Base-by-base conservation (phyloP, 2,888 invertebrate genomes). In the Hirtodrosophila histrioides region DNA sequence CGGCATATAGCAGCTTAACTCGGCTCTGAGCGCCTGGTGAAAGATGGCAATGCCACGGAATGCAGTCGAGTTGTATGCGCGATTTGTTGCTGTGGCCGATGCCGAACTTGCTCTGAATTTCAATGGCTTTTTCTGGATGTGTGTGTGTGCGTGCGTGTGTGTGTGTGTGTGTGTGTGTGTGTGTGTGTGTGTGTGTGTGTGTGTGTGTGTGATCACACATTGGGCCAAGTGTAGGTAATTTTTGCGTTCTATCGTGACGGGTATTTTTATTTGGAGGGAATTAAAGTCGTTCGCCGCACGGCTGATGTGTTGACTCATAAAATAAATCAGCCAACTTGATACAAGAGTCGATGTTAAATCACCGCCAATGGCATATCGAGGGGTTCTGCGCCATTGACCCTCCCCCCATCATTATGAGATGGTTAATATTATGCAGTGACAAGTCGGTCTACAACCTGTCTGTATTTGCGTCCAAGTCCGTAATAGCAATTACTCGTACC, bases 1-100 rank as follows among this genome's bases (percentile, higher is more conserved):
- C 23, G 4, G 35, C 8, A 35, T 10, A 37, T 10, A 17, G 8
- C 35, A 31, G 60, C 51, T 75, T 61, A 65, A 37, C 55, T 37
- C 11, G 36, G 31, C 57, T 66, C 56, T 71, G 65, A 53, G 53
- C 50, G 57, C 55, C 50, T 61, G 61, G 60, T 76, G 67, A 74
- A 75, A 79, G 79, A 79, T 78, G 75, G 76, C 65, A 39, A 41
- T 40, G 53, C 49, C 39, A 56, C 61, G 71, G 75, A 85, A 75
- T 79, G 78, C 79, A 84, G 55, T 71, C 65, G 63, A 81, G 81
- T 84, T 81, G 81, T 86, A 84, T 86, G 77, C 78, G 78, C 81
- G 81, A 84, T 86, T 86, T 77, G 85, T 86, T 71, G 87, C 81
- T 81, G 78, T 84, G 81, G 87, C 86, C 79, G 50, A 63, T 62